A percentile compares a stretch with the other conserved stretches of the same genome.
Evolutionary conservation across 2,797 vertebrate genomes (phyloP).

Genomic region (Cephalopachus bancanus): DNA sequence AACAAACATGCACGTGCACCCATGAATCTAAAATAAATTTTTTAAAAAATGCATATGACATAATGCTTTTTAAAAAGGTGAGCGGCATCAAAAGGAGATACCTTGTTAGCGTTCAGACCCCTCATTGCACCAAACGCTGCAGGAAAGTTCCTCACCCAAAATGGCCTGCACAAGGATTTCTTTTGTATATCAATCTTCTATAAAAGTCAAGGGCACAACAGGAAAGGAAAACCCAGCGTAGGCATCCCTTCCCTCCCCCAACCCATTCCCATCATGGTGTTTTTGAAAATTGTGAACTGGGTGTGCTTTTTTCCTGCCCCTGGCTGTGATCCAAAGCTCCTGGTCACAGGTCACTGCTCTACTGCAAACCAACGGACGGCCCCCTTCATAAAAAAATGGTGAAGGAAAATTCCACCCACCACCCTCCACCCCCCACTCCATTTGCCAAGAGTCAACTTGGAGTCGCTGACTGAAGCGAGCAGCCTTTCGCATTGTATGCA

Average conservation of each 20-base stretch:
- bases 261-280: too few species aligned
- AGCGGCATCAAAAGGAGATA: accelerated
- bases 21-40: too few species aligned
- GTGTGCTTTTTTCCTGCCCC: neutral
- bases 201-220: neutral
- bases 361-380: neutral
- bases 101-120: neutral
- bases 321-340: neutral
- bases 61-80: neutral
- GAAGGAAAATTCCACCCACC: neutral
- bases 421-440: neutral
- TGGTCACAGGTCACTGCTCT: accelerated
- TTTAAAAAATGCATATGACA: too few species aligned
- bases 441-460: neutral
- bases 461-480: neutral
- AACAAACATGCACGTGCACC: too few species aligned
- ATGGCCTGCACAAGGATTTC: neutral
- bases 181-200: too few species aligned
- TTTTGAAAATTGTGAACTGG: neutral
- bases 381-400: accelerated
- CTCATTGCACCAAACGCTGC: accelerated
- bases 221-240: neutral
- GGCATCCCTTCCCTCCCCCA: neutral
- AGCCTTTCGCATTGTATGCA: accelerated
- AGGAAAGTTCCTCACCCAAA: too few species aligned